phyloP scores from a whole-genome alignment of 2,113 vertebrate species.

The Campylomormyrus tamandua region DNA sequence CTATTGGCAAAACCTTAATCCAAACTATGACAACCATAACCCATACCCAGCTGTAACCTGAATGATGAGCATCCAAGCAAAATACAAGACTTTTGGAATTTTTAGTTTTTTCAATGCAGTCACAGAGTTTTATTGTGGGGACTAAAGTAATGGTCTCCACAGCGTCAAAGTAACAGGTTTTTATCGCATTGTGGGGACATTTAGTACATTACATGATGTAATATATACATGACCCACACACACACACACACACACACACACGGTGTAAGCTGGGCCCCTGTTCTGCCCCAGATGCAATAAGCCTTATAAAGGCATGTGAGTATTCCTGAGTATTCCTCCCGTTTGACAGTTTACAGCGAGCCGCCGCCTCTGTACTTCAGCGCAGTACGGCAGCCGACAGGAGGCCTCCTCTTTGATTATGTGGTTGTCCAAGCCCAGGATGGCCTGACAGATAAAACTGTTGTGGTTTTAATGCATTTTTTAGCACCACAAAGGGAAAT shows the following conservation, averaged over 20 bases:
- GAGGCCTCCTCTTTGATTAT: background rate
- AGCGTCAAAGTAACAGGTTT: background rate
- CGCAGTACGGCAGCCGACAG: background rate
- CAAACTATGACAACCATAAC: background rate
- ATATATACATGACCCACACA: background rate
- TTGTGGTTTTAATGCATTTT: slow-evolving; percentile 12
- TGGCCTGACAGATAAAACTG: slow-evolving; percentile 4
- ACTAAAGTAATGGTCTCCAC: background rate
- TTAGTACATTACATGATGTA: background rate
- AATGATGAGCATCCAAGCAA: background rate
- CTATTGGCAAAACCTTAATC: background rate
- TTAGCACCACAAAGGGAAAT: slow-evolving; percentile 1
- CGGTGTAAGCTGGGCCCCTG: background rate
- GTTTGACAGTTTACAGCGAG: background rate
- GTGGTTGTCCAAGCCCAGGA: background rate
- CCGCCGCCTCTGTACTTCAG: background rate
- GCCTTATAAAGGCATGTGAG: background rate
- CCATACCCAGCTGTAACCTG: background rate
- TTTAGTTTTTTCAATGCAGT: background rate
- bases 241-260: background rate
- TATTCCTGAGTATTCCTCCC: background rate
- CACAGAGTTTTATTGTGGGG: background rate
- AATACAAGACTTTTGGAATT: background rate
- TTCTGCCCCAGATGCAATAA: background rate
- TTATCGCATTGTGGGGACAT: background rate